phyloP scores from a whole-genome alignment of 2,113 vertebrate genomes.

The Macrotis lagotis region DNA sequence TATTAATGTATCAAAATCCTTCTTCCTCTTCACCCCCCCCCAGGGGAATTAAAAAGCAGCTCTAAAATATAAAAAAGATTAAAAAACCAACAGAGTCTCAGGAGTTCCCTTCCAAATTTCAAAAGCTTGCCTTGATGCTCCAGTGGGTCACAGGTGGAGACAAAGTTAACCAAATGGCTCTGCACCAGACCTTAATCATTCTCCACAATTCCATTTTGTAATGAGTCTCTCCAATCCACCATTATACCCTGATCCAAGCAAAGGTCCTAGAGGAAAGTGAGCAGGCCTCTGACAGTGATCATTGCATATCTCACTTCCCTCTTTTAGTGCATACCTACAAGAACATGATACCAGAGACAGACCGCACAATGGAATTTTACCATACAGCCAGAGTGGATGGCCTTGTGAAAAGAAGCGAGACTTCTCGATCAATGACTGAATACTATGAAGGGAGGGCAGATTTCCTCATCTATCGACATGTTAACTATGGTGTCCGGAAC shows the following conservation, averaged over 20 bases:
- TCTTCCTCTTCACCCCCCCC: not conserved
- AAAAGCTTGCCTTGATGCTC: not conserved
- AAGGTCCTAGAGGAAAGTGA: not conserved
- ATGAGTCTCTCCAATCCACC: not conserved
- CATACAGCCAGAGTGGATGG: conserved; percentile 76
- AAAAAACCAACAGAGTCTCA: not conserved
- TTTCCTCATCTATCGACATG: conserved; percentile 85
- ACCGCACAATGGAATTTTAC: conserved; percentile 89
- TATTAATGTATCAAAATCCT: not conserved
- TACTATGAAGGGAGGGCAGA: conserved; percentile 85
- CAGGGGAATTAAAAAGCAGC: not conserved
- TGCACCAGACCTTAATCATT: not conserved
- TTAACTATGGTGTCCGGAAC: conserved; percentile 71
- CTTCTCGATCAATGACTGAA: conserved; percentile 82
- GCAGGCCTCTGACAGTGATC: accelerated
- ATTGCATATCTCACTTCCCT: accelerated
- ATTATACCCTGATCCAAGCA: not conserved
- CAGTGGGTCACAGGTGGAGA: not conserved
- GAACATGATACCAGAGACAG: conserved; percentile 78
- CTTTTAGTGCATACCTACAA: conserved; percentile 86
- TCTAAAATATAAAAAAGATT: not conserved
- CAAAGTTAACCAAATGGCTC: not conserved
- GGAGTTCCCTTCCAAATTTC: not conserved
- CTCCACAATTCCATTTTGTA: not conserved
- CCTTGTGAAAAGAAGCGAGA: conserved; percentile 84